Percentiles rank a stretch among this genome's conserved stretches.
phyloP scores from a whole-genome alignment of 2,113 vertebrate genomes.

The Philantomba maxwellii region DNA sequence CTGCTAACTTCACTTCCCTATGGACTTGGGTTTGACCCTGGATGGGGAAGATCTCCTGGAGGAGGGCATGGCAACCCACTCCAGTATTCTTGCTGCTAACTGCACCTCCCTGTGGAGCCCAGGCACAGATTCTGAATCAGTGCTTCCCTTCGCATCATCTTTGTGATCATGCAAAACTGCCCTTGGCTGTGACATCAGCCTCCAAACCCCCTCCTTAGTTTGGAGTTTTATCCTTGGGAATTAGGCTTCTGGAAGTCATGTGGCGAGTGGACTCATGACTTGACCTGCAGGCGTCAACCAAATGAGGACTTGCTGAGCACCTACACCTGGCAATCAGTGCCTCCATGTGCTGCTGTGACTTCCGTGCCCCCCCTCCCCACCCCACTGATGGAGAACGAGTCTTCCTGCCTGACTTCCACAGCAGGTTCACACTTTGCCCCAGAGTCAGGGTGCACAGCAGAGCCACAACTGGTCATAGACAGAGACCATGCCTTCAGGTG shows the following conservation, averaged over 20 bases:
- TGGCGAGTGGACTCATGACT: accelerated
- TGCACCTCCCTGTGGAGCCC: not conserved
- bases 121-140: no score
- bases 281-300: no score
- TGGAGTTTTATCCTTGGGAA: not conserved
- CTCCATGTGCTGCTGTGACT: accelerated
- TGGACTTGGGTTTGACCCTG: not conserved
- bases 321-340: accelerated
- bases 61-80: not conserved
- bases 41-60: not conserved
- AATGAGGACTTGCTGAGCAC: accelerated
- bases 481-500: not conserved
- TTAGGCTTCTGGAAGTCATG: not conserved
- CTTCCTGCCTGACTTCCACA: not conserved
- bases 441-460: accelerated
- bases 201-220: not conserved
- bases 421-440: accelerated
- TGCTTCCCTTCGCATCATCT: accelerated
- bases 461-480: no score
- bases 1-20: not conserved
- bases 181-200: accelerated
- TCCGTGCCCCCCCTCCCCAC: accelerated
- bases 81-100: not conserved
- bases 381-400: accelerated
- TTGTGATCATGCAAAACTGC: accelerated